Base-by-base conservation (phyloP, 2,888 invertebrate species). In the Nowickia ferox region DNA sequence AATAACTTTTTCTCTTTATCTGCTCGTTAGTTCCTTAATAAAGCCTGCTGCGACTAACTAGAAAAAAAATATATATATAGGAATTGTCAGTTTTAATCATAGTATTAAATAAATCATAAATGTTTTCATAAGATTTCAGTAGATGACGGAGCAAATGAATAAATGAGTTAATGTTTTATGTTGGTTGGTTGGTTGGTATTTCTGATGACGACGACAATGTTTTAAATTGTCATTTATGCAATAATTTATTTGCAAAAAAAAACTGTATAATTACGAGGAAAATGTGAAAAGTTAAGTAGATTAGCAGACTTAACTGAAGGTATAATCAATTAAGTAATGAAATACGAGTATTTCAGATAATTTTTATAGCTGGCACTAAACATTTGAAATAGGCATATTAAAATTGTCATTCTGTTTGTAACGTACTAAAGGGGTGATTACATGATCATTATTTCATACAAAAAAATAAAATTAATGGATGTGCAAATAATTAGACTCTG, bases 51-150 rank as follows among this genome's bases (percentile, higher is more conserved):
- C 22, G 63, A 19, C 38, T 42, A 11, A 53, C 6, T n/a, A 46
- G 53, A 51, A 51, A 15, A 40, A 51, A 46, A 44, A 71, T n/a
- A 30, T 30, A 30, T 30, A 6, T 30, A 59, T 22, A 72, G 30
- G 57, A 75, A 76, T 72, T 84, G 84, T 83, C 86, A 86, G 83
- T 83, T 83, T 86, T 80, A 86, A 84, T 86, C 79, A 80, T 80
- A 19, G 53, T 61, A 80, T 76, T 79, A 74, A 84, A 86, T 86
- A 86, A 86, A 84, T 86, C 86, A 84, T 83, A 86, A 75, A 79
- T 84, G 44, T 76, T 84, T 79, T 59, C 61, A 72, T 44, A 68
- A 53, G 51, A 72, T 61, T 78, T 80, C 11, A 38, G 53, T 53
- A 15, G 42, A 51, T 65, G 63, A 59, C 51, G 61, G 77, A 13